Percentiles rank a stretch among this genome's conserved stretches.
phyloP scores from a whole-genome alignment of 1,140 invertebrate species.

The Solenopsis fugax region DNA sequence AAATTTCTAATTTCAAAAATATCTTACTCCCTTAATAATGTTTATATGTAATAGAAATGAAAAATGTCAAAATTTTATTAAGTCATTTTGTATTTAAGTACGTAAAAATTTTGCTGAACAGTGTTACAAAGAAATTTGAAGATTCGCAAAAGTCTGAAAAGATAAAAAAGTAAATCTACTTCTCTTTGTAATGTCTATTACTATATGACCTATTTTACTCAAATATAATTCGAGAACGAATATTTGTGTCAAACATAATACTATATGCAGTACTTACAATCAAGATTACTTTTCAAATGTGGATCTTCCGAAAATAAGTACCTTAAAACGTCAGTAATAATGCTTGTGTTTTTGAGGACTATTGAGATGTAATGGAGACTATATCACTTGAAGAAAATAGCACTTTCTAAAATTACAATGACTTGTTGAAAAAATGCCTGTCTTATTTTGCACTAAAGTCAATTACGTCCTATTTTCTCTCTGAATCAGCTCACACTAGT shows the following conservation, averaged over 20 bases:
- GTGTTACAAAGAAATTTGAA: background rate
- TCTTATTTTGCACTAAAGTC: background rate
- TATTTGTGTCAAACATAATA: background rate
- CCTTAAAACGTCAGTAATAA: conserved; percentile 18
- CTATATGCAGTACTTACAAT: background rate
- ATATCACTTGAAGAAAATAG: conserved; percentile 8
- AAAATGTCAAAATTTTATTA: background rate
- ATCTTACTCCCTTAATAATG: background rate
- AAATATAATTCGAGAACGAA: background rate
- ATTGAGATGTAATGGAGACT: background rate
- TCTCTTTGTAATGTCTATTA: background rate
- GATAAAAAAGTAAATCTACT: background rate
- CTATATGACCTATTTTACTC: background rate
- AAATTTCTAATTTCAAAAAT: background rate
- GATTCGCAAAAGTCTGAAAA: background rate
- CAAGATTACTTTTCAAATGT: background rate
- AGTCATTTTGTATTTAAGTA: background rate
- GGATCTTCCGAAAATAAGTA: background rate
- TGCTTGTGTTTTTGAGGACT: background rate
- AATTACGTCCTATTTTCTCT: background rate
- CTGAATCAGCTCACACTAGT: background rate
- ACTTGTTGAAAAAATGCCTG: conserved; percentile 35
- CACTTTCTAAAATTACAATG: conserved; percentile 38
- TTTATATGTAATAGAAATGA: background rate
- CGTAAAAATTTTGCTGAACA: background rate